Evolutionary conservation across 1,140 invertebrate genomes (phyloP).

Genomic region (Cotesia glomerata): DNA sequence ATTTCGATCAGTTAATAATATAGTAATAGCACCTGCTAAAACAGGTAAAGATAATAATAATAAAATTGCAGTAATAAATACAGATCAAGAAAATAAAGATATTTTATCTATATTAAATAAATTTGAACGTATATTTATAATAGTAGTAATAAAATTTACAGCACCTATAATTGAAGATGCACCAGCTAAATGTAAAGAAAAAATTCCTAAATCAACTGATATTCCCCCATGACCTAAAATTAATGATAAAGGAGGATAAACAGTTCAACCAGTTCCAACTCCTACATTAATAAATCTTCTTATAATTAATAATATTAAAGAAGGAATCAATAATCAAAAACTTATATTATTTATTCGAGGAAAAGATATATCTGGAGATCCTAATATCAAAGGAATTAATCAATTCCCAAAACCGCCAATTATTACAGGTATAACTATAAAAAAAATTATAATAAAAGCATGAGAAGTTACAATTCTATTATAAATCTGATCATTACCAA

Average conservation of each 20-base stretch:
- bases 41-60: constrained; percentile 73
- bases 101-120: constrained; percentile 64
- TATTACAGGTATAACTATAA: constrained; percentile 79
- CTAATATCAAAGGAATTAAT: constrained; percentile 75
- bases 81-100: constrained; percentile 71
- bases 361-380: constrained; percentile 76
- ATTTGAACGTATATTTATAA: constrained; percentile 66
- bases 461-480: constrained; percentile 76
- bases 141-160: constrained; percentile 71
- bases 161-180: constrained; percentile 73
- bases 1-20: constrained; percentile 74
- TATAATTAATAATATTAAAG: constrained; percentile 67
- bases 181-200: constrained; percentile 71
- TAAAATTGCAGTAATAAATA: constrained; percentile 72
- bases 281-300: constrained; percentile 68
- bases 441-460: constrained; percentile 82
- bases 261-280: constrained; percentile 71
- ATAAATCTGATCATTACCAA: constrained; percentile 74
- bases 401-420: constrained; percentile 83
- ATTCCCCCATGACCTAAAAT: constrained; percentile 65
- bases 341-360: constrained; percentile 81
- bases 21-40: constrained; percentile 76
- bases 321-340: constrained; percentile 74
- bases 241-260: constrained; percentile 72
- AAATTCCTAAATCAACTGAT: constrained; percentile 74